These are phyloP conservation scores for Idaea straminata DNA, from an alignment of 2,888 invertebrate species.

Conservation along the genomic window DNA sequence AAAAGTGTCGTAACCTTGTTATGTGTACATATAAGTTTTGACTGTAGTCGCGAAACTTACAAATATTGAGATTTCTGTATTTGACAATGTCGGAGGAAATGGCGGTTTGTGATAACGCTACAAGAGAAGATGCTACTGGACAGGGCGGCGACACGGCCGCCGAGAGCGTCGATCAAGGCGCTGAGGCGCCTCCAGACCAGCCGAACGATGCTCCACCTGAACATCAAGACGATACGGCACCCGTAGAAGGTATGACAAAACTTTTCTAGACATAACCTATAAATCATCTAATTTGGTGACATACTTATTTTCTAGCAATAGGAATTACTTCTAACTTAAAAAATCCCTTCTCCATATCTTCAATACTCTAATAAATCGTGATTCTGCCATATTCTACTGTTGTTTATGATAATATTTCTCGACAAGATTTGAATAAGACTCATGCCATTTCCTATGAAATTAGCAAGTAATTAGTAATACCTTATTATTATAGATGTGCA, in stretches of 20 bases:
- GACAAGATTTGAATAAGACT: not conserved
- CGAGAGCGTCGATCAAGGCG: constrained; percentile 40
- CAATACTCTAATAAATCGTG: not conserved
- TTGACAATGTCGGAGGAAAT: constrained; percentile 78
- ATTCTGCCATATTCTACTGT: not conserved
- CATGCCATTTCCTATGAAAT: not conserved
- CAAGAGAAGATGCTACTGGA: constrained; percentile 54
- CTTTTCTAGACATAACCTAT: constrained; percentile 62
- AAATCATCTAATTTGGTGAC: constrained; percentile 50
- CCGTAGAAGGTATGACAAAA: constrained; percentile 48
- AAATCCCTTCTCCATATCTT: not conserved
- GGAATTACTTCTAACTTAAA: not conserved
- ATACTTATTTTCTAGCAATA: constrained; percentile 31
- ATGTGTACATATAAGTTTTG: constrained; percentile 64
- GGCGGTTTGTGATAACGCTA: constrained; percentile 72
- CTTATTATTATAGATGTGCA: not conserved
- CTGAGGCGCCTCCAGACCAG: constrained; percentile 36
- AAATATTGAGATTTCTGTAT: constrained; percentile 53
- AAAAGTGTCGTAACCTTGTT: constrained; percentile 62
- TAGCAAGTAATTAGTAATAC: not conserved
- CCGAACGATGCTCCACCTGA: constrained; percentile 35
- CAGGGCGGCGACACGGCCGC: constrained; percentile 47
- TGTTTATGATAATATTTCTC: not conserved
- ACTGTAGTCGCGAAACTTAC: constrained; percentile 44
- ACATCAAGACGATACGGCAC: constrained; percentile 32